These are phyloP conservation scores for Dolomedes plantarius DNA, from an alignment of 2,888 invertebrate genomes.

Conservation along the genomic window DNA sequence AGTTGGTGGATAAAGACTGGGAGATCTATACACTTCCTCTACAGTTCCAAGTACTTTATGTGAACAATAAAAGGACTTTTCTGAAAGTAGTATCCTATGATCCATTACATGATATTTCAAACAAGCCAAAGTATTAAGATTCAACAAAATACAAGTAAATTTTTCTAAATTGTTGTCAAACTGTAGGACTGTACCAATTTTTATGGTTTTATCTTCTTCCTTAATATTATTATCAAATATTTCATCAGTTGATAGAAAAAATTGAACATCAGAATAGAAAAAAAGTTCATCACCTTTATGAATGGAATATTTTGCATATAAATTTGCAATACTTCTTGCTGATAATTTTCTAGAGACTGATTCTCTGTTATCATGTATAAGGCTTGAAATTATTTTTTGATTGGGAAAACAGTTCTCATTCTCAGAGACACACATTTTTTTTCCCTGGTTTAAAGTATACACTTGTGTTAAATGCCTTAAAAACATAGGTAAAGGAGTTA, in stretches of 20 bases:
- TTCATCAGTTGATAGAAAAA: not conserved
- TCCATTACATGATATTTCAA: constrained; percentile 40
- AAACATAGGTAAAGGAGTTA: not conserved
- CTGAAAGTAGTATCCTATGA: constrained; percentile 24
- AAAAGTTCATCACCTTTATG: not conserved
- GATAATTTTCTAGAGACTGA: too few relatives aligned
- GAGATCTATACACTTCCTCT: constrained; percentile 5
- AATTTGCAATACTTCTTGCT: not conserved
- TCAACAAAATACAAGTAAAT: not conserved
- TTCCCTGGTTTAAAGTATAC: not conserved
- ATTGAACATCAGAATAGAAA: constrained; percentile 29
- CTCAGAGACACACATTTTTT: too few relatives aligned
- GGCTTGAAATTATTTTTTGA: too few relatives aligned
- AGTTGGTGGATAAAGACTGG: constrained; percentile 37
- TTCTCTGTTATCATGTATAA: too few relatives aligned
- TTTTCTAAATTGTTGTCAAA: not conserved
- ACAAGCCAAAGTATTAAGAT: constrained; percentile 13
- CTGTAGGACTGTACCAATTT: constrained; percentile 29
- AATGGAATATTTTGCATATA: constrained; percentile 23
- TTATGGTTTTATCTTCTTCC: not conserved
- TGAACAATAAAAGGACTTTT: constrained; percentile 14
- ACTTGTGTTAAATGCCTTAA: constrained; percentile 11
- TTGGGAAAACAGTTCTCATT: too few relatives aligned
- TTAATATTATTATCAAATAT: not conserved
- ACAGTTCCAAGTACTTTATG: not conserved